Percentiles rank a stretch among this genome's conserved stretches.
These are phyloP conservation scores for Drosophila orena DNA, from an alignment of 1,140 invertebrate species.

Conservation along the genomic window DNA sequence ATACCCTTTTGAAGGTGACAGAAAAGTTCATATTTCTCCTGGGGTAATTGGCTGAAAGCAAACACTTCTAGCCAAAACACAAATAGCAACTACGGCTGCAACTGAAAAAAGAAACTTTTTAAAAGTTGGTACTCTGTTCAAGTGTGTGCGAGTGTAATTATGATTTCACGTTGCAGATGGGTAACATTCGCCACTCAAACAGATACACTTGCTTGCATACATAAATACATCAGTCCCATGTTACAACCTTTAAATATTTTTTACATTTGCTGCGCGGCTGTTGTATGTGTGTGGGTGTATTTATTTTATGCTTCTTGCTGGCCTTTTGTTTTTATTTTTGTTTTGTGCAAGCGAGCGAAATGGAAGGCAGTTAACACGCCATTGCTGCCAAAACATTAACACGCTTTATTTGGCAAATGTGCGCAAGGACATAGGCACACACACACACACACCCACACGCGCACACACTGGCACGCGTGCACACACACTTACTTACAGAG, in stretches of 20 bases:
- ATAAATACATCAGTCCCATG: slow-evolving; percentile 20
- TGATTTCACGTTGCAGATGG: slow-evolving; percentile 60
- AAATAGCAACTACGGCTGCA: slow-evolving; percentile 19
- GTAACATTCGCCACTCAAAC: slow-evolving; percentile 45
- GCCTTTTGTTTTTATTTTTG: slow-evolving; percentile 62
- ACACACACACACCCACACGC: slow-evolving; percentile 10
- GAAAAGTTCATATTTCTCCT: slow-evolving; percentile 19
- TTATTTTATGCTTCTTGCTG: slow-evolving; percentile 57
- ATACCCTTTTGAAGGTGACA: neutral
- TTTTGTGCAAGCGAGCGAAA: slow-evolving; percentile 75
- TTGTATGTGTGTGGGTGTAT: slow-evolving; percentile 31
- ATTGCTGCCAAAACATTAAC: slow-evolving; percentile 78
- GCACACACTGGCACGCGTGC: neutral
- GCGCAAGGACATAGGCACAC: slow-evolving; percentile 61
- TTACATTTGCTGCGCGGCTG: slow-evolving; percentile 33
- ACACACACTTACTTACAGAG: neutral
- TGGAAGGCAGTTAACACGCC: slow-evolving; percentile 79
- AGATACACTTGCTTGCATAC: neutral
- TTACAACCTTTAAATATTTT: slow-evolving; percentile 52
- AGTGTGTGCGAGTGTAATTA: slow-evolving; percentile 50
- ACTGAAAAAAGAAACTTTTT: slow-evolving; percentile 58
- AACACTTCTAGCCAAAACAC: slow-evolving; percentile 22
- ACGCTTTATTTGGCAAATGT: slow-evolving; percentile 81
- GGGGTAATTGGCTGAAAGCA: slow-evolving; percentile 31
- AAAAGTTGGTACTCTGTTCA: slow-evolving; percentile 42